A percentile compares a stretch with the other conserved stretches of the same genome.
Conservation (phyloP, 2,888 invertebrate species). For the Rhagophthalmus giganteus region DNA sequence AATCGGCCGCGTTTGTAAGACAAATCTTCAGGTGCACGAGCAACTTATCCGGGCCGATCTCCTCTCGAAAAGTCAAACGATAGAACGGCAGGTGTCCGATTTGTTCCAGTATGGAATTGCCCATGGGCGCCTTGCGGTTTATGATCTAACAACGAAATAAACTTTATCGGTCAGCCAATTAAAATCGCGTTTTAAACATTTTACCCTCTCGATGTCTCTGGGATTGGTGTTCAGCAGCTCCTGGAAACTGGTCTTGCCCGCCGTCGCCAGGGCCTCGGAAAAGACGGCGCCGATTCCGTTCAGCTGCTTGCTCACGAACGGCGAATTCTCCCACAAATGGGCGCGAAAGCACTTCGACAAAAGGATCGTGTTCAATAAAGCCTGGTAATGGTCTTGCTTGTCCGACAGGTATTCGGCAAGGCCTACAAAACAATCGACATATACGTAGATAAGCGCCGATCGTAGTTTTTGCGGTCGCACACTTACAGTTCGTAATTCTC, state of each 20-base stretch:
- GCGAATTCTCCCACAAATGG: slow-evolving; percentile 76
- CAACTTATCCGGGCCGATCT: slow-evolving; percentile 1
- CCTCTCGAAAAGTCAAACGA: slow-evolving; percentile 49
- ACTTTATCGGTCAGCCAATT: neutral
- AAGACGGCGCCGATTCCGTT: slow-evolving; percentile 70
- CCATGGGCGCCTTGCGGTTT: slow-evolving; percentile 73
- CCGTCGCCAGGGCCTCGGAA: slow-evolving; percentile 64
- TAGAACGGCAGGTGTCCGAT: slow-evolving; percentile 68
- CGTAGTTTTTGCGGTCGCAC: neutral
- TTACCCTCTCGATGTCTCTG: slow-evolving; percentile 71
- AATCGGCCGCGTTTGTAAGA: slow-evolving; percentile 55
- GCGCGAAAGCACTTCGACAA: slow-evolving; percentile 69
- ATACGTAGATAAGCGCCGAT: neutral
- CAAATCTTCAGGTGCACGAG: slow-evolving; percentile 27
- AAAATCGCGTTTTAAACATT: slow-evolving; percentile 1
- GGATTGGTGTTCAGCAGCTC: slow-evolving; percentile 68
- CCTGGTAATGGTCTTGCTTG: slow-evolving; percentile 54
- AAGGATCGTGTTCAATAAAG: slow-evolving; percentile 63
- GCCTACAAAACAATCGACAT: slow-evolving; percentile 52
- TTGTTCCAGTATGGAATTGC: slow-evolving; percentile 67
- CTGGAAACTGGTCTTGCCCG: slow-evolving; percentile 69
- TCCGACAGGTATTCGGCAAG: slow-evolving; percentile 62
- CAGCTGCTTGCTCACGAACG: slow-evolving; percentile 69
- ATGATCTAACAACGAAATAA: slow-evolving; percentile 61
- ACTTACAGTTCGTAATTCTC: slow-evolving; percentile 70